A percentile compares a stretch with the other conserved stretches of the same genome.
phyloP scores from a whole-genome alignment of 2,888 invertebrate genomes.

The Conus canariensis region DNA sequence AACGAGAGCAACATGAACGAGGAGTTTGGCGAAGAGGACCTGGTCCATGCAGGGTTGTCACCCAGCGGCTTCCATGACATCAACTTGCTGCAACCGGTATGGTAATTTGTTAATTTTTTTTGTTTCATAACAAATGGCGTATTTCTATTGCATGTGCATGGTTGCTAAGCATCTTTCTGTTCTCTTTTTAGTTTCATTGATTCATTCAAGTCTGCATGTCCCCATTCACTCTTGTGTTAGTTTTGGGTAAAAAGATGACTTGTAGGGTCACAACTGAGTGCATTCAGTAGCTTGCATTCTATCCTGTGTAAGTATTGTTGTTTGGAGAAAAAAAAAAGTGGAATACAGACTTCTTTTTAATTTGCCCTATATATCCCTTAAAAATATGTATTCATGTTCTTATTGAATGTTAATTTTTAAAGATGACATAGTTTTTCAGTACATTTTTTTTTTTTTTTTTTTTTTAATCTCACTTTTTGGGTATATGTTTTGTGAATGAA shows the following conservation, averaged over 20 bases:
- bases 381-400: no score
- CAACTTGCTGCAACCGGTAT: slow-evolving; percentile 71
- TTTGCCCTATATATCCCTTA: no score
- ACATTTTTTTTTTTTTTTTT: no score
- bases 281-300: neutral
- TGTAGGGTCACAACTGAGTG: no score
- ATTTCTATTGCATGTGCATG: neutral
- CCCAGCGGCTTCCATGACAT: slow-evolving; percentile 65
- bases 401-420: neutral
- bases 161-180: neutral
- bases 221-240: no score
- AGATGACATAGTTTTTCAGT: neutral
- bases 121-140: neutral
- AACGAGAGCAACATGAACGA: slow-evolving; percentile 53
- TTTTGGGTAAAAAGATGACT: no score
- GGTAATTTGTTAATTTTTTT: slow-evolving; percentile 34
- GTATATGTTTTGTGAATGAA: neutral
- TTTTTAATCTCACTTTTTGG: no score
- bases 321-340: neutral
- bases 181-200: neutral
- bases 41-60: slow-evolving; percentile 36
- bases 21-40: slow-evolving; percentile 45
- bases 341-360: no score
- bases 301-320: neutral
- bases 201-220: no score